Conservation (phyloP, 2,797 vertebrate genomes). For the Bradypodion pumilum region DNA sequence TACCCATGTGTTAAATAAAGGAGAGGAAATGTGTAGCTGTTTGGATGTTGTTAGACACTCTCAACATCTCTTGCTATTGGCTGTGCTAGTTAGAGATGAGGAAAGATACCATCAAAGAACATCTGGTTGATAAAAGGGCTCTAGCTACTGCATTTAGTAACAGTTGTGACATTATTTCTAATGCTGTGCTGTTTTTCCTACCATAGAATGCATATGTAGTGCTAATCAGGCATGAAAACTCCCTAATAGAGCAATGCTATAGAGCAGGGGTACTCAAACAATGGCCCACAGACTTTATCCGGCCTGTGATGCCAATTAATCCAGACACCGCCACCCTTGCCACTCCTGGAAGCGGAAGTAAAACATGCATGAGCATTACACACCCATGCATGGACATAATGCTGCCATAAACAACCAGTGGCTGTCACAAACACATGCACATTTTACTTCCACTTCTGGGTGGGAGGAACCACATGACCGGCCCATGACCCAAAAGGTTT, state of each 20-base stretch:
- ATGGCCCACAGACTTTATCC: too few species aligned
- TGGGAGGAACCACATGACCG: too few species aligned
- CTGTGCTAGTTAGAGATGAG: neutral
- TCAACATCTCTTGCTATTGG: neutral
- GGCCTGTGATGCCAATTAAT: too few species aligned
- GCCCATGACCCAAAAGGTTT: too few species aligned
- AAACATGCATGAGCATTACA: too few species aligned
- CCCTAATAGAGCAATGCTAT: neutral
- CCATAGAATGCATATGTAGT: neutral
- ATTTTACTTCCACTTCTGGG: too few species aligned
- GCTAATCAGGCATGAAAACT: neutral
- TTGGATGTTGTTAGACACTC: neutral
- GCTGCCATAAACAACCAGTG: too few species aligned
- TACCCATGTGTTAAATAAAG: neutral
- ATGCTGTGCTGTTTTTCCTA: neutral
- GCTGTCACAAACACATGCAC: too few species aligned
- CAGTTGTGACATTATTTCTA: neutral
- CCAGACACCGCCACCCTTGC: too few species aligned
- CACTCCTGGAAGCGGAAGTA: too few species aligned
- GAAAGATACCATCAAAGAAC: neutral
- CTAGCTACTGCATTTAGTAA: neutral
- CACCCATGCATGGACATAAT: too few species aligned
- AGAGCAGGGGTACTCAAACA: too few species aligned
- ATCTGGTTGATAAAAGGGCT: neutral
- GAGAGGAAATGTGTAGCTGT: neutral